Base-by-base conservation (phyloP, 2,888 invertebrate genomes). In the Melipona bicolor region DNA sequence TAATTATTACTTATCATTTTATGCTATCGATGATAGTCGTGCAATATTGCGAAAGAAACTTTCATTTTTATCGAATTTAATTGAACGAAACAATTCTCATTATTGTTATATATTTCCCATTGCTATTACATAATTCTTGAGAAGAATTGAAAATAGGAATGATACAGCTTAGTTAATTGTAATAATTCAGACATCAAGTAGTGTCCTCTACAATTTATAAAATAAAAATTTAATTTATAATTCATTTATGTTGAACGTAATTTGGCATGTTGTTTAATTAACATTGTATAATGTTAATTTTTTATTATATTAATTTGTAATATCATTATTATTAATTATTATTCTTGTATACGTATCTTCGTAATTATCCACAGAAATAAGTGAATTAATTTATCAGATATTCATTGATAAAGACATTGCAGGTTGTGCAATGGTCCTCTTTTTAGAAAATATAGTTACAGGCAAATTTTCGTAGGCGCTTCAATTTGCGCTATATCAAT, bases 401-500 rank as follows among this genome's bases (percentile, higher is more conserved):
- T 27, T 13, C 1, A 15, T 65, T 56, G 43, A 72, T 36, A 0
- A 43, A 21, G n/a, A 17, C 24, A 96, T 97, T 96, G 93, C 96
- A 36, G 97, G 97, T 0, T 95, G n/a, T n/a, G n/a, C n/a, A 96
- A 96, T 86, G 97, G 97, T 0, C 96, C 96, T 0, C 92, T 97
- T 21, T 92, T 97, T 17, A 95, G 95, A 81, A 95, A 94, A 49
- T 97, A 95, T 89, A 96, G 97, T 19, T 97, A 96, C 92, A 95
- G 97, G 87, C 97, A 96, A 94, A 95, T 97, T 2, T 93, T 96
- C 0, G 85, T 93, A 43, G 96, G 96, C 11, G 95, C 96, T 2
- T 74, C 96, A 50, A 93, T 96, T 69, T 95, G 96, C 19, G 73
- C 73, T 71, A 90, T 95, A 84, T 96, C 97, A 0, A 94, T 97